phyloP scores from a whole-genome alignment of 2,113 vertebrate genomes.

The Otocyon megalotis region DNA sequence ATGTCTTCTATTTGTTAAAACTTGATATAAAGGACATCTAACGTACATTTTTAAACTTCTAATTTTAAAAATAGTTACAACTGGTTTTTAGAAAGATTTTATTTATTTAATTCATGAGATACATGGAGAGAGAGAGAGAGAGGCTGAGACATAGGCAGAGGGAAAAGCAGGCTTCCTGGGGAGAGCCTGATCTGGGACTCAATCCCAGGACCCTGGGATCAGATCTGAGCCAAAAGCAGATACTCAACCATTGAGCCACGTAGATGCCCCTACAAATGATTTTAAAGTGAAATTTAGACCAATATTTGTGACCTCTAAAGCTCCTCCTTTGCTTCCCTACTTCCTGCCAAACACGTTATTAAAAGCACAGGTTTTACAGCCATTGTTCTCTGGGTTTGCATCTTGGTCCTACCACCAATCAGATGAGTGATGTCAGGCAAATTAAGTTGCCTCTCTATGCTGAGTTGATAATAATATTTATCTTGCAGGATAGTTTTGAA shows the following conservation, averaged over 20 bases:
- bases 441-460: background rate
- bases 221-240: too few species aligned
- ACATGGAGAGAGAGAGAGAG: too few species aligned
- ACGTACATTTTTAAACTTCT: background rate
- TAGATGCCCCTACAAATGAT: too few species aligned
- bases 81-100: background rate
- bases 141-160: too few species aligned
- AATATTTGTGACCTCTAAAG: background rate
- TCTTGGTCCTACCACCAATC: background rate
- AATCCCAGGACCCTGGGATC: too few species aligned
- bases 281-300: background rate
- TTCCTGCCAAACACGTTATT: background rate
- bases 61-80: background rate
- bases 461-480: background rate
- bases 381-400: background rate
- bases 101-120: too few species aligned
- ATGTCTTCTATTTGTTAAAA: background rate
- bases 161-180: too few species aligned
- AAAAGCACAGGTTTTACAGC: background rate
- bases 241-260: too few species aligned
- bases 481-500: background rate
- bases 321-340: background rate
- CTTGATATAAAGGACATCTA: background rate
- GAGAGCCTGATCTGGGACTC: too few species aligned
- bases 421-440: background rate